These are phyloP conservation scores for Tipula lateralis DNA, from an alignment of 2,888 invertebrate species.

Conservation along the genomic window DNA sequence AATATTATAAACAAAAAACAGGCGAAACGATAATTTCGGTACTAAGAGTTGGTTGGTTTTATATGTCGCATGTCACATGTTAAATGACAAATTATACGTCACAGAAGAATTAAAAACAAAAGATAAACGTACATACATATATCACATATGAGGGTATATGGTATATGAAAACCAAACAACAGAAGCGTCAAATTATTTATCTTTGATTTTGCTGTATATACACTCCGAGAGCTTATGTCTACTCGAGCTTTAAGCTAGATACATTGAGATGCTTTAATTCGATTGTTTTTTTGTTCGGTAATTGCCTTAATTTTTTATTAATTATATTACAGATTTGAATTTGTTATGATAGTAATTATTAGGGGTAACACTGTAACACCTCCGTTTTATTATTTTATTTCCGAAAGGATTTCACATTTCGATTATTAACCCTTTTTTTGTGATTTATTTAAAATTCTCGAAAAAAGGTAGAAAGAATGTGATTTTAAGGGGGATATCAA, in stretches of 20 bases:
- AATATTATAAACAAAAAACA: not conserved
- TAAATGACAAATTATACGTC: slow-evolving; percentile 11
- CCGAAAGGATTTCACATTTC: not conserved
- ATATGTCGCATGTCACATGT: not conserved
- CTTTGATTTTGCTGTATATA: not conserved
- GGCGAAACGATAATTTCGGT: not conserved
- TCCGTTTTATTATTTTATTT: not conserved
- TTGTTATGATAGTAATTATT: not conserved
- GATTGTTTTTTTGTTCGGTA: not conserved
- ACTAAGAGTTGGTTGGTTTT: not conserved
- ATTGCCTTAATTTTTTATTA: not conserved
- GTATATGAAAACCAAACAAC: not conserved
- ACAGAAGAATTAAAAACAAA: slow-evolving; percentile 8
- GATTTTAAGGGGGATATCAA: not conserved
- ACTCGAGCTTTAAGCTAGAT: not conserved
- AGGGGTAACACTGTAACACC: not conserved
- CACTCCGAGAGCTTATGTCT: not conserved
- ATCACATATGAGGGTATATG: not conserved
- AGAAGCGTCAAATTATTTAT: not conserved
- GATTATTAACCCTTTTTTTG: not conserved
- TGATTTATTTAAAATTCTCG: not conserved
- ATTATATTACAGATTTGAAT: not conserved
- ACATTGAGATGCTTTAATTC: not conserved
- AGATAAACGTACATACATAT: not conserved
- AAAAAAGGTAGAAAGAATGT: not conserved